Percentiles rank a stretch among this genome's conserved stretches.
phyloP scores from a whole-genome alignment of 1,140 invertebrate species.

The Danaus plexippus region DNA sequence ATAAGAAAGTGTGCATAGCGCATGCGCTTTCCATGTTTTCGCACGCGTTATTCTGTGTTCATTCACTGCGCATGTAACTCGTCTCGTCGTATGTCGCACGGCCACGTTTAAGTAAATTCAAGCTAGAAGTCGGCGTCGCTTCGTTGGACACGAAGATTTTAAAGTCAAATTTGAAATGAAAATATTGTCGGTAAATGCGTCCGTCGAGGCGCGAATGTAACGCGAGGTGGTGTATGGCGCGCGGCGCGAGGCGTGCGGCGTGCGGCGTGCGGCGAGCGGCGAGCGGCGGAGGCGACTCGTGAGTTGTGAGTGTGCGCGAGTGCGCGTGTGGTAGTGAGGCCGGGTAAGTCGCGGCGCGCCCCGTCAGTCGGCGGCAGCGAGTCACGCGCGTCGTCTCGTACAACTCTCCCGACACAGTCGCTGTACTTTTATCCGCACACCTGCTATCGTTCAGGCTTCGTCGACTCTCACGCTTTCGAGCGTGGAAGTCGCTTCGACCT shows the following conservation, averaged over 20 bases:
- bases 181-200: constrained; percentile 47
- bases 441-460: constrained; percentile 52
- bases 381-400: constrained; percentile 62
- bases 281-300: constrained; percentile 21
- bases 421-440: constrained; percentile 46
- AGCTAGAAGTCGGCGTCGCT: constrained; percentile 34
- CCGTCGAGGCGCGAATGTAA: constrained; percentile 36
- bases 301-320: constrained; percentile 42
- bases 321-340: constrained; percentile 55
- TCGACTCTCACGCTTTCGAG: constrained; percentile 58
- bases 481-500: constrained; percentile 56
- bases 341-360: constrained; percentile 53
- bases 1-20: constrained; percentile 46
- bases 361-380: constrained; percentile 65
- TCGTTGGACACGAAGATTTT: constrained; percentile 51
- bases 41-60: constrained; percentile 38
- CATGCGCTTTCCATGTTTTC: constrained; percentile 55
- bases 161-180: constrained; percentile 50
- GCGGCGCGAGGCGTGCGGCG: constrained; percentile 16
- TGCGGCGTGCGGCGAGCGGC: constrained; percentile 28
- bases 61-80: constrained; percentile 62
- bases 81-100: constrained; percentile 30
- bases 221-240: constrained; percentile 29
- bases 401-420: constrained; percentile 29
- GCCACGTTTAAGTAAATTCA: constrained; percentile 51